Base-by-base conservation (phyloP, 2,113 vertebrate genomes). In the Psittacula cyanocephala region DNA sequence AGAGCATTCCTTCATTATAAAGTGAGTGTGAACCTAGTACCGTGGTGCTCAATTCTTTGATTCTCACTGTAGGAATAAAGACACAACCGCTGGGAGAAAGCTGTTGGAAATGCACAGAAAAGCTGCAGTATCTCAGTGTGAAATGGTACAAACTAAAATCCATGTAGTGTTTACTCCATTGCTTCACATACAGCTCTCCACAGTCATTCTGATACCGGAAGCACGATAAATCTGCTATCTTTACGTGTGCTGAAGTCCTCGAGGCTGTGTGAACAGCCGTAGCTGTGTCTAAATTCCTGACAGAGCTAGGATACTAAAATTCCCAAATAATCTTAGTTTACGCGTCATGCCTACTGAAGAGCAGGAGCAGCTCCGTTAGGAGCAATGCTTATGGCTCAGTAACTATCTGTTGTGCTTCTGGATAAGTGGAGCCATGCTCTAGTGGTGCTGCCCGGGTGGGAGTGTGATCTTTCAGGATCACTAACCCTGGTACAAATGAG, bases 201-300 rank as follows among this genome's bases (percentile, higher is more conserved):
- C 82, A 81, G 50, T 90, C 93, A 88, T 88, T 90, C 71, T 60
- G 67, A 82, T 86, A 90, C 70, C 8, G 19, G 91, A 95, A 95
- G 63, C 79, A 57, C 68, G 86, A 68, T 68, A 92, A 86, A 86
- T 60, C 93, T 96, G 74, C 53, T 92, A 82, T 92, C 90, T 88
- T 93, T 92, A 76, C 68, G 59, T 79, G 57, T 13, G 20, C 37
- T 53, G 55, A 59, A 39, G 62, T 39, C 62, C 31, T 81, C 28
- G 9, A 67, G 50, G n/a, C 57, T n/a, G 0, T 62, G 82, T 3
- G 11, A 9, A 1, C 17, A 82, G 43, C 57, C 13, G 53, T 55
- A 44, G 39, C 35, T 29, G 24, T 24, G 11, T 50, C 64, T 62
- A n/a, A 46, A 68, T 90, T 60, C 71, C 35, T 60, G 47, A 50